phyloP scores from a whole-genome alignment of 1,140 invertebrate genomes.

The Anoplophora glabripennis region DNA sequence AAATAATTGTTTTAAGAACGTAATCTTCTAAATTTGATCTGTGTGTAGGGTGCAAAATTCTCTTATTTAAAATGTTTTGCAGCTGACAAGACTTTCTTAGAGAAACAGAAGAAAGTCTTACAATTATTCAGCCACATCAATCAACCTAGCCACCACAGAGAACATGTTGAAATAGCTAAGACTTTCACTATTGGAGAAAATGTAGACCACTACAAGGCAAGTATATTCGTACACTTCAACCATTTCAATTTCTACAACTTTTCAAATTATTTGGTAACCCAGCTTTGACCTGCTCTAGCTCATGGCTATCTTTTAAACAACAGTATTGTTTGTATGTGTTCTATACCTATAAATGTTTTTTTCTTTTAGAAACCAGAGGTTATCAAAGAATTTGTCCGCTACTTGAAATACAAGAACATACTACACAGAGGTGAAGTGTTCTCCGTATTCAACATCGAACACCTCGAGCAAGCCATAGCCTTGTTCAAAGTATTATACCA shows the following conservation, averaged over 20 bases:
- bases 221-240: conserved; percentile 12
- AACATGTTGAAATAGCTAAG: conserved; percentile 53
- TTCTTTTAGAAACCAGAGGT: conserved; percentile 22
- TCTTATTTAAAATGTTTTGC: background rate
- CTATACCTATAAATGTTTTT: conserved; percentile 4
- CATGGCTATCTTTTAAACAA: too few relatives aligned
- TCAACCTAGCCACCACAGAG: conserved; percentile 53
- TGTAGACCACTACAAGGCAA: conserved; percentile 52
- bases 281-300: too few relatives aligned
- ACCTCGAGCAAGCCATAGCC: conserved; percentile 59
- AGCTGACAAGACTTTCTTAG: conserved; percentile 48
- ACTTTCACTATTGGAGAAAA: conserved; percentile 56
- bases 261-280: too few relatives aligned
- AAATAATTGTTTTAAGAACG: too few relatives aligned
- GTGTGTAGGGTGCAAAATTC: background rate
- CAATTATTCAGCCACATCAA: conserved; percentile 62
- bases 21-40: too few relatives aligned
- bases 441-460: conserved; percentile 58
- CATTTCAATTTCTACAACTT: too few relatives aligned
- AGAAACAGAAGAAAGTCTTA: conserved; percentile 60
- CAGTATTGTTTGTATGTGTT: too few relatives aligned
- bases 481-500: conserved; percentile 68
- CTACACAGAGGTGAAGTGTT: conserved; percentile 61
- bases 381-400: conserved; percentile 57
- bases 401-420: conserved; percentile 52